These are phyloP conservation scores for Champsocephalus esox DNA, from an alignment of 2,797 vertebrate species.

Conservation along the genomic window DNA sequence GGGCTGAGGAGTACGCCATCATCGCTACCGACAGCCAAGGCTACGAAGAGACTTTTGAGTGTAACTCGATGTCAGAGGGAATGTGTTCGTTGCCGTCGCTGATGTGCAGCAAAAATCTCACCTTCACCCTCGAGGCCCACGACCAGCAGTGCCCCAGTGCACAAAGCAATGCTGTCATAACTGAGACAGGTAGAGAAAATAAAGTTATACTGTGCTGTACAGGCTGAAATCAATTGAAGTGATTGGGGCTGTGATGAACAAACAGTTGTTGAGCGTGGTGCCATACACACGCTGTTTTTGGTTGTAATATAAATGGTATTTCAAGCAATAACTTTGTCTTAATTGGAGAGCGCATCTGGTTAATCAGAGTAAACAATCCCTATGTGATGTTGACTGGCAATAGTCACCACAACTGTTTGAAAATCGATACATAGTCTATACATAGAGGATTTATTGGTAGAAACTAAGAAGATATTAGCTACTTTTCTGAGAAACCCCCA, in stretches of 20 bases:
- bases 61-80: constrained; percentile 57
- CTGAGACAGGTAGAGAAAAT: constrained; percentile 78
- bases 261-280: too few relatives aligned
- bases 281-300: too few relatives aligned
- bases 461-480: neutral
- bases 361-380: too few relatives aligned
- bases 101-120: constrained; percentile 78
- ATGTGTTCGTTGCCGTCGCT: constrained; percentile 71
- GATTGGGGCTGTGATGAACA: too few relatives aligned
- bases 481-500: neutral
- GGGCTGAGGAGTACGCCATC: constrained; percentile 67
- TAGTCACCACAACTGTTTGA: too few relatives aligned
- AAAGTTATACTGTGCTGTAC: neutral
- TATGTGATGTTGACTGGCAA: too few relatives aligned
- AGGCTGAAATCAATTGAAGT: neutral
- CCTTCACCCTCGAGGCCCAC: constrained; percentile 72
- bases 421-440: neutral
- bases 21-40: constrained; percentile 52
- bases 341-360: too few relatives aligned
- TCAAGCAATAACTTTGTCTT: too few relatives aligned
- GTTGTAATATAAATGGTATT: too few relatives aligned
- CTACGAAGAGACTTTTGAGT: constrained; percentile 53
- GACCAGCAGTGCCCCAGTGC: constrained; percentile 76
- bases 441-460: neutral
- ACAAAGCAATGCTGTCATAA: constrained; percentile 68